Base-by-base conservation (phyloP, 2,113 vertebrate genomes). In the Lampris megalopsis region DNA sequence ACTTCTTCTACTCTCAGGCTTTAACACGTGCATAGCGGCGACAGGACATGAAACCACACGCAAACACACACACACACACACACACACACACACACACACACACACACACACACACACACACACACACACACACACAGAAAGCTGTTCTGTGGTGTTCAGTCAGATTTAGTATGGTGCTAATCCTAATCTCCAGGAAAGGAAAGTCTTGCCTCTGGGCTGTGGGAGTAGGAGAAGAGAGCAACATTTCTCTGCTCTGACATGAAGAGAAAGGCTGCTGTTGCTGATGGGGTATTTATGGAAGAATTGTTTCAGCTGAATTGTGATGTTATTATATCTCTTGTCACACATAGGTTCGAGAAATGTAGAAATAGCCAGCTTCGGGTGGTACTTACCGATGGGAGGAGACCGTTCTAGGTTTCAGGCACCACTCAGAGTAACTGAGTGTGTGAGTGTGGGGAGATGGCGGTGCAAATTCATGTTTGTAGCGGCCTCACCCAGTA, bases 151-250 rank as follows among this genome's bases (percentile, higher is more conserved):
- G 35, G 78, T 88, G 83, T 87, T 92, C 89, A 89, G 77, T 91
- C 91, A 93, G 89, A 88, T 65, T 92, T 89, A 91, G 80, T 24
- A 49, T 71, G 79, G 68, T 81, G 80, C 73, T 91, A 91, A 93
- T 91, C 91, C 92, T 92, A 91, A 92, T 92, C 91, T 91, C 69
- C 63, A 63, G 76, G 24, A 82, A 70, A 71, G 78, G 79, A 85
- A 87, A 84, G 72, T 82, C 78, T 83, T 77, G 87, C 74, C 68
- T 84, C 37, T 0, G 60, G 73, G 79, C 81, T 80, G 80, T 42
- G 63, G 37, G 53, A 82, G 81, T 70, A 74, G 66, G 47, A 83
- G 73, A 71, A 68, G 64, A 79, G 70, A 76, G 86, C 71, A 64
- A 1, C 41, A 11, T 75, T 73, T 70, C 78, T 84, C 56, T 59